Percentiles rank a stretch among this genome's conserved stretches.
phyloP scores from a whole-genome alignment of 2,113 vertebrate species.

The Oreochromis spilurus region DNA sequence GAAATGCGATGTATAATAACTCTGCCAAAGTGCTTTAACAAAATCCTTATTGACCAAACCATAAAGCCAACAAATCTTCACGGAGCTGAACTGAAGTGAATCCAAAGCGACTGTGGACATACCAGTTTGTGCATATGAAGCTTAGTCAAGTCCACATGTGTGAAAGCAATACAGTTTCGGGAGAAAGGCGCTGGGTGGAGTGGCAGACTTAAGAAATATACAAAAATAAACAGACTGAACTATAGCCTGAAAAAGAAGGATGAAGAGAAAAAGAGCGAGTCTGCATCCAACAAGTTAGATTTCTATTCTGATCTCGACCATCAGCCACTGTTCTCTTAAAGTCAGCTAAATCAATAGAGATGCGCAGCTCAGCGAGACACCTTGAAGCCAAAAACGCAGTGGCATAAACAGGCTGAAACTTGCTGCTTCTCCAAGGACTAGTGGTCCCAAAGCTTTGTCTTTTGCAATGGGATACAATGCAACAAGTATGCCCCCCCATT shows the following conservation, averaged over 20 bases:
- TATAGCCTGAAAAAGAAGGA: not conserved
- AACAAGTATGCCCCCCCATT: not conserved
- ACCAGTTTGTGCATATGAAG: not conserved
- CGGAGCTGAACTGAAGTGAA: not conserved
- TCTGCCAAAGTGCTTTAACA: not conserved
- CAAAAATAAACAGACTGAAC: slow-evolving; percentile 1
- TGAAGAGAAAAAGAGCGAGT: not conserved
- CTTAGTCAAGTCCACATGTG: not conserved
- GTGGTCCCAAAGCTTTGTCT: slow-evolving; percentile 6
- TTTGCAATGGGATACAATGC: not conserved
- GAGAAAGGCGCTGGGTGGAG: not conserved
- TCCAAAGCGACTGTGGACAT: accelerated
- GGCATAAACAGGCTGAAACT: slow-evolving; percentile 17
- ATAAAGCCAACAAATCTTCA: accelerated
- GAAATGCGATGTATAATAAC: not conserved
- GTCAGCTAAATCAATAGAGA: slow-evolving; percentile 46
- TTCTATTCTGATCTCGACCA: slow-evolving; percentile 52
- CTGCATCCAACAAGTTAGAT: slow-evolving; percentile 33
- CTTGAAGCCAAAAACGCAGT: slow-evolving; percentile 27
- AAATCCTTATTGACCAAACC: not conserved
- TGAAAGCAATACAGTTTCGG: not conserved
- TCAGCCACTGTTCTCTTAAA: slow-evolving; percentile 42
- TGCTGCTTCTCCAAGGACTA: slow-evolving; percentile 15
- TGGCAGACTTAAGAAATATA: not conserved
- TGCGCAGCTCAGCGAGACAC: slow-evolving; percentile 24